Conservation (phyloP, 2,797 vertebrate species). For the Valencia hispanica region DNA sequence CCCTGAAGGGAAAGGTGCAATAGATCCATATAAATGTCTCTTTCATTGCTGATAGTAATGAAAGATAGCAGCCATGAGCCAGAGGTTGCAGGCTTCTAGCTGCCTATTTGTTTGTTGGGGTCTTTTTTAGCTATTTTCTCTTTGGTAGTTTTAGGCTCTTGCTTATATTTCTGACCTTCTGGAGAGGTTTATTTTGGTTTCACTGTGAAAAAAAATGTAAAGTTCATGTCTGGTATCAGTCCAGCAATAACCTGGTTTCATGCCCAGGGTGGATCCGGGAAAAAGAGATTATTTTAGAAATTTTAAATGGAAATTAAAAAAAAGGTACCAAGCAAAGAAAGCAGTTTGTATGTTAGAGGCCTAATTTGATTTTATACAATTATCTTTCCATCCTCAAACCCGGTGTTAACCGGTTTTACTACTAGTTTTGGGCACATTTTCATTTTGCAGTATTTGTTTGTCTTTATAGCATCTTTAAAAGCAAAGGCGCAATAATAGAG, state of each 20-base stretch:
- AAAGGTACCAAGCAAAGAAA: not conserved
- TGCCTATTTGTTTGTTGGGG: not conserved
- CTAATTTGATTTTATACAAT: not conserved
- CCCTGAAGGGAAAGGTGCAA: slow-evolving; percentile 4
- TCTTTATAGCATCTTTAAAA: not conserved
- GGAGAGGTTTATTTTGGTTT: not conserved
- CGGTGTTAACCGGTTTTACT: not conserved
- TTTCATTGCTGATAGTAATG: slow-evolving; percentile 13
- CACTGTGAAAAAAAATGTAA: not conserved
- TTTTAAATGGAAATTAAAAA: too few relatives aligned
- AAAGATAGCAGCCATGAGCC: slow-evolving; percentile 3
- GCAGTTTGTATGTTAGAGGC: too few relatives aligned
- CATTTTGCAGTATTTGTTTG: not conserved
- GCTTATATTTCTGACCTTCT: slow-evolving; percentile 1
- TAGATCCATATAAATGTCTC: slow-evolving; percentile 7
- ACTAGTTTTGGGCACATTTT: not conserved
- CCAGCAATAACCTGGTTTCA: not conserved
- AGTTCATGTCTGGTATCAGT: not conserved
- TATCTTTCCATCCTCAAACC: not conserved
- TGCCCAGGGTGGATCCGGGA: not conserved
- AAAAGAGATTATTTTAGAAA: too few relatives aligned
- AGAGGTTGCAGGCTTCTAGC: not conserved
- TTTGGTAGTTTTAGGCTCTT: not conserved
- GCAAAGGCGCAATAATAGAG: not conserved
- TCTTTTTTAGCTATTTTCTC: not conserved